Percentiles rank a stretch among this genome's conserved stretches.
Evolutionary conservation across 2,888 invertebrate species (phyloP).

Genomic region (Griposia aprilina): DNA sequence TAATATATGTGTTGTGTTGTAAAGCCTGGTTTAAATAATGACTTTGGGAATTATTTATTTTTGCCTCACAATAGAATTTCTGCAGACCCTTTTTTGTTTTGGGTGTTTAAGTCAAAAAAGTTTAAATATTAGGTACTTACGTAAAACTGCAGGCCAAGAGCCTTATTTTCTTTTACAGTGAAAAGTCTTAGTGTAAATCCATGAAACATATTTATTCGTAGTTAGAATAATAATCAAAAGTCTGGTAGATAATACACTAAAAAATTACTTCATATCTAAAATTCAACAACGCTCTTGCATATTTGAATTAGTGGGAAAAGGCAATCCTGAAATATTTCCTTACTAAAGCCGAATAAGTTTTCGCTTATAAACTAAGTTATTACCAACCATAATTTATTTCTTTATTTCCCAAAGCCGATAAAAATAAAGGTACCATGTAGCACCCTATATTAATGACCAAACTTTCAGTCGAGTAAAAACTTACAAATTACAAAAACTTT

Average conservation of each 20-base stretch:
- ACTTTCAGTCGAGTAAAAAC: slow-evolving; percentile 39
- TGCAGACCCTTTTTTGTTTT: not conserved
- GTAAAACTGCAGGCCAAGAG: not conserved
- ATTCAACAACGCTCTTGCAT: not conserved
- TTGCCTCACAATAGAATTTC: not conserved
- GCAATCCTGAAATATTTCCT: not conserved
- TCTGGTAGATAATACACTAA: too few relatives aligned
- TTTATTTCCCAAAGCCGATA: slow-evolving; percentile 63
- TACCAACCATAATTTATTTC: slow-evolving; percentile 73
- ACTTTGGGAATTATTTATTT: not conserved
- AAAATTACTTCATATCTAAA: not conserved
- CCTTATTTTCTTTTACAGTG: not conserved
- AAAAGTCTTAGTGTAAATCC: too few relatives aligned
- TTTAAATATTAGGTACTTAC: not conserved
- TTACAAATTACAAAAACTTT: slow-evolving; percentile 48
- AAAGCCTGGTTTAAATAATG: not conserved
- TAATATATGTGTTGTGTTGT: slow-evolving; percentile 1
- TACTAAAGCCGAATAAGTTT: slow-evolving; percentile 69
- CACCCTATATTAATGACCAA: slow-evolving; percentile 43
- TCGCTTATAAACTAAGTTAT: slow-evolving; percentile 60
- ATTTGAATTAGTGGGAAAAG: not conserved
- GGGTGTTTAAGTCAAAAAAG: not conserved
- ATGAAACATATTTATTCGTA: not conserved
- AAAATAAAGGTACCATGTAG: slow-evolving; percentile 57
- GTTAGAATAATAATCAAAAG: not conserved